phyloP scores from a whole-genome alignment of 2,113 vertebrate genomes.

The Opisthocomus hoazin region DNA sequence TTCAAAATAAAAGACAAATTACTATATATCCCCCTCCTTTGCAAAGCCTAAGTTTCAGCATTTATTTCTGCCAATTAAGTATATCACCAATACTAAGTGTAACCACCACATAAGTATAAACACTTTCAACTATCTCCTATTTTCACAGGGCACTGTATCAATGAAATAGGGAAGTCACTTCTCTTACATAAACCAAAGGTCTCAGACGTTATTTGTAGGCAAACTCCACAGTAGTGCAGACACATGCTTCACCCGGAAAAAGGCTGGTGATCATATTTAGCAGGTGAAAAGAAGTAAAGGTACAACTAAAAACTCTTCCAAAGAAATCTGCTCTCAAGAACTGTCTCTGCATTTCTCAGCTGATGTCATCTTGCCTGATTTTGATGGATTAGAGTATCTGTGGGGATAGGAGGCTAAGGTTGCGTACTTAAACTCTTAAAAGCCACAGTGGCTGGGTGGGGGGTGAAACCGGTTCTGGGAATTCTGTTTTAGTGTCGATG shows the following conservation, averaged over 20 bases:
- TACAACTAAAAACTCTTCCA: neutral
- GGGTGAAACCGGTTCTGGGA: neutral
- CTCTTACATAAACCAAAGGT: neutral
- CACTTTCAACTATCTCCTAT: neutral
- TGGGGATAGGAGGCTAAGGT: neutral
- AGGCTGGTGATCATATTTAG: neutral
- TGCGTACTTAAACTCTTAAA: neutral
- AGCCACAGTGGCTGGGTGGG: fast-evolving
- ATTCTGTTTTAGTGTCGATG: neutral
- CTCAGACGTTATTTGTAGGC: neutral
- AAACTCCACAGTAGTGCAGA: neutral
- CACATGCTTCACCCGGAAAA: neutral
- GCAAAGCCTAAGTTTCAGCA: neutral
- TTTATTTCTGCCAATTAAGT: neutral
- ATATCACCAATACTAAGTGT: neutral
- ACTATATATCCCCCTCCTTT: neutral
- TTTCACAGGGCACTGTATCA: neutral
- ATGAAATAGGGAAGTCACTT: neutral
- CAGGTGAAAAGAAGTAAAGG: neutral
- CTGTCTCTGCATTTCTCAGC: neutral
- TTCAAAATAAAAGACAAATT: conserved; percentile 42
- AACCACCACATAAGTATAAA: neutral
- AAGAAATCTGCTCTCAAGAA: neutral
- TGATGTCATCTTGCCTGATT: neutral
- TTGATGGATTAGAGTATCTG: neutral